Evolutionary conservation across 2,888 invertebrate genomes (phyloP).

Genomic region (Hipparchia sbordonii): DNA sequence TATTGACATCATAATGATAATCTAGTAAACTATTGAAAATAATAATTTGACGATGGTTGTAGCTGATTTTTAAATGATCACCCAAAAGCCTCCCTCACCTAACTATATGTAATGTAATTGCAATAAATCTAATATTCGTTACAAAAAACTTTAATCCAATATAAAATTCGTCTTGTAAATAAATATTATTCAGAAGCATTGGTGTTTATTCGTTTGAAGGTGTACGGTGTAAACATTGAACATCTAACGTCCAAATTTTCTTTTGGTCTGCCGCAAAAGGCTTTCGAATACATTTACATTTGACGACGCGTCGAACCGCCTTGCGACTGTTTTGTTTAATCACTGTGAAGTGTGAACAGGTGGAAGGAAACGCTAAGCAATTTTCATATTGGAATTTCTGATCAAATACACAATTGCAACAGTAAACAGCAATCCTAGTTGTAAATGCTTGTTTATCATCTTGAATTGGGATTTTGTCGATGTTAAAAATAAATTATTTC

Average conservation of each 20-base stretch:
- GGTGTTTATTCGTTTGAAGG: slow-evolving; percentile 30
- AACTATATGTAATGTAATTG: too few relatives aligned
- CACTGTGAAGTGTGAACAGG: slow-evolving; percentile 75
- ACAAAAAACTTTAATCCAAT: slow-evolving; percentile 20
- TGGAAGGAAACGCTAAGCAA: slow-evolving; percentile 61
- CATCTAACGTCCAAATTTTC: slow-evolving; percentile 61
- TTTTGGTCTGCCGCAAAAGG: slow-evolving; percentile 65
- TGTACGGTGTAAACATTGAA: slow-evolving; percentile 39
- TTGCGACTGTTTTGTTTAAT: slow-evolving; percentile 73
- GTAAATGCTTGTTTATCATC: slow-evolving; percentile 19
- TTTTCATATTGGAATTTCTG: slow-evolving; percentile 76
- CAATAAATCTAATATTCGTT: slow-evolving; percentile 6
- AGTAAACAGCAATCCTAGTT: slow-evolving; percentile 15
- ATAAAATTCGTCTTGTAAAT: slow-evolving; percentile 26
- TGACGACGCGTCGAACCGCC: slow-evolving; percentile 54
- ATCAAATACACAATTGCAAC: slow-evolving; percentile 59
- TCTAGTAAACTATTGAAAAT: too few relatives aligned
- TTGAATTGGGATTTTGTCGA: neutral
- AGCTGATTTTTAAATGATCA: too few relatives aligned
- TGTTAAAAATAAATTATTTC: too few relatives aligned
- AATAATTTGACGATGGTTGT: too few relatives aligned
- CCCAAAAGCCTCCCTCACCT: too few relatives aligned
- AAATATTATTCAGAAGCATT: slow-evolving; percentile 24
- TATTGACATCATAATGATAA: too few relatives aligned
- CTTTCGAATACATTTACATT: slow-evolving; percentile 75